Evolutionary conservation across 1,140 invertebrate species (phyloP), one percentile per base, ranked within the genome.

Genomic region (Metopolophium dirhodum): DNA sequence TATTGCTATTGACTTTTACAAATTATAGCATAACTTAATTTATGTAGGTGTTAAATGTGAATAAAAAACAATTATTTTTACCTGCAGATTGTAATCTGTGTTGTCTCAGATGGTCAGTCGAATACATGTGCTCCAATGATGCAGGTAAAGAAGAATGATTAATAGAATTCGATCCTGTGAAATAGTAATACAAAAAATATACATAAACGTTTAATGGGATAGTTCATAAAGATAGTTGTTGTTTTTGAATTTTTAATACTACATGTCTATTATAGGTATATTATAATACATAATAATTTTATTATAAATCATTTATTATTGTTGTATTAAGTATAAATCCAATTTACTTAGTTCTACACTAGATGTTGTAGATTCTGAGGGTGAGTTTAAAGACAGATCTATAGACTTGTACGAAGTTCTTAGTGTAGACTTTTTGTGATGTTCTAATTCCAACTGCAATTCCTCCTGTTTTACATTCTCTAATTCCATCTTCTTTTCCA

Each of bases 391-490:
- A 45, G 87, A n/a, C 30, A 91, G 37, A 23, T 89, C 87, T 45
- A 30, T 85, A n/a, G 35, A 51, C 61, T 85, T 93, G 26, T 93
- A 86, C 37, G 77, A 54, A 37, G 91, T 85, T 92, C 83, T 57
- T 26, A 51, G 68, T 7, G 94, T 91, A 30, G 94, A 91, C 86
- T 95, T 94, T 94, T 95, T 95, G 90, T 96, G 95, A 77, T 95
- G 94, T 93, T 95, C 95, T 95, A 97, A 95, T 95, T 97, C 96
- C 86, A 96, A 94, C 61, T 96, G 95, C 20, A 96, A 95, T 94
- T 96, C 96, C 94, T 96, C 96, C 94, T 97, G 96, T 57, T 95
- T 95, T n/a, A 96, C 95, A 94, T 96, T 96, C 94, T 97, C 96
- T 41, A 96, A 94, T 94, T 96, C 96, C 30, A 95, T 95, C 94